Evolutionary conservation across 2,113 vertebrate species (phyloP).

Genomic region (Oryzias woworae): DNA sequence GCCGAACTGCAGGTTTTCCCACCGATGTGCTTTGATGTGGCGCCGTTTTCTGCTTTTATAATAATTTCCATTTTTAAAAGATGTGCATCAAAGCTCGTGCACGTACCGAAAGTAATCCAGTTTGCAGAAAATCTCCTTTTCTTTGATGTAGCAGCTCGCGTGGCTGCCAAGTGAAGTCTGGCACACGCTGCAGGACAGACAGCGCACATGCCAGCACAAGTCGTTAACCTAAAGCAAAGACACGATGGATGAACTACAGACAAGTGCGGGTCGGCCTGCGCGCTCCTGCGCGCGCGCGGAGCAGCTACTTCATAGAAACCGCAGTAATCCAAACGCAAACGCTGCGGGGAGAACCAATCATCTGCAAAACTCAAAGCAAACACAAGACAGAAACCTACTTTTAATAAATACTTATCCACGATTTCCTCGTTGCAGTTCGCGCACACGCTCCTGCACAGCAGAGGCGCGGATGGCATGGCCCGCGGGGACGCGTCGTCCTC

Average conservation of each 20-base stretch:
- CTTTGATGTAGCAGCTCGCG: conserved; percentile 97
- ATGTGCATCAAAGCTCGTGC: neutral
- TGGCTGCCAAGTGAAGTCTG: conserved; percentile 92
- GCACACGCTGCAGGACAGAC: conserved; percentile 96
- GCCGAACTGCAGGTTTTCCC: too few relatives aligned
- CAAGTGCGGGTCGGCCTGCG: neutral
- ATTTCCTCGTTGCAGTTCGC: conserved; percentile 92
- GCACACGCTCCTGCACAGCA: conserved; percentile 83
- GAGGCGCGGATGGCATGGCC: conserved; percentile 85
- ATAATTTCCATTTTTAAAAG: neutral
- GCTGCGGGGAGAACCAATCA: too few relatives aligned
- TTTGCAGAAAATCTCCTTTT: conserved; percentile 98
- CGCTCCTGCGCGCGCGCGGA: too few relatives aligned
- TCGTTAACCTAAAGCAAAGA: conserved; percentile 87
- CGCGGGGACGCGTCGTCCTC: conserved; percentile 86
- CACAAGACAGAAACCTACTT: conserved; percentile 77
- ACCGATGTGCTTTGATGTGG: accelerated
- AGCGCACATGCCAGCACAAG: conserved; percentile 97
- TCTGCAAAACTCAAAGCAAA: neutral
- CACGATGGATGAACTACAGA: conserved; percentile 17
- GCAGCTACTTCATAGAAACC: neutral
- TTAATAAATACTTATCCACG: conserved; percentile 95
- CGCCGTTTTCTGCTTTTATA: neutral
- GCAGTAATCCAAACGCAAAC: conserved; percentile 2
- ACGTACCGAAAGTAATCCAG: conserved; percentile 96